Evolutionary conservation across 2,113 vertebrate genomes (phyloP).

Genomic region (Phylloscopus trochiloides): DNA sequence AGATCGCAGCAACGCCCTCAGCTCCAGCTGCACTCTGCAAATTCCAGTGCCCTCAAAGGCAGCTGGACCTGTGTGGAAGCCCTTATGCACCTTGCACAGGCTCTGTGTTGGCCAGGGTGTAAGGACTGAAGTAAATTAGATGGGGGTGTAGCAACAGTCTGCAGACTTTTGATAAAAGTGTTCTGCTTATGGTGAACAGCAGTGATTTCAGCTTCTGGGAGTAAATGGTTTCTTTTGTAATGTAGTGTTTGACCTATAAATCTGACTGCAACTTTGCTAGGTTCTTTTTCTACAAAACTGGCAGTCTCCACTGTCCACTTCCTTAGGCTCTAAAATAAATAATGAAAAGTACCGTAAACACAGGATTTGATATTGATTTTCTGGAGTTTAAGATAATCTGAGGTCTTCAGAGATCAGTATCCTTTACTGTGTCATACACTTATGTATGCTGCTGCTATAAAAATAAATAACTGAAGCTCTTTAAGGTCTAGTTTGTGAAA

Average conservation of each 20-base stretch:
- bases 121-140: neutral
- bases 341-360: slow-evolving; percentile 50
- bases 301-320: neutral
- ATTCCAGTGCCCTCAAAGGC: neutral
- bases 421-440: slow-evolving; percentile 50
- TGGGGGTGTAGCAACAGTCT: neutral
- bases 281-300: neutral
- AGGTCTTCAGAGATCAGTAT: slow-evolving; percentile 51
- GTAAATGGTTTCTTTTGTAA: neutral
- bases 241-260: neutral
- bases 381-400: slow-evolving; percentile 58
- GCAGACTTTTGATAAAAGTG: neutral
- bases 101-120: accelerated
- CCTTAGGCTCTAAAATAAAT: slow-evolving; percentile 47
- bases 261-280: neutral
- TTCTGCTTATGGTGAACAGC: neutral
- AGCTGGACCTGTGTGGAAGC: neutral
- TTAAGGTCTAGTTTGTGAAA: slow-evolving; percentile 56
- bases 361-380: slow-evolving; percentile 60
- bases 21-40: neutral
- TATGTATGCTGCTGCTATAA: slow-evolving; percentile 40
- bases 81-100: neutral
- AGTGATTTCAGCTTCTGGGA: neutral
- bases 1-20: accelerated
- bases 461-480: slow-evolving; percentile 64